A percentile compares a stretch with the other conserved stretches of the same genome.
Conservation (phyloP, 2,888 invertebrate species). For the Pachycephus smyrnensis region DNA sequence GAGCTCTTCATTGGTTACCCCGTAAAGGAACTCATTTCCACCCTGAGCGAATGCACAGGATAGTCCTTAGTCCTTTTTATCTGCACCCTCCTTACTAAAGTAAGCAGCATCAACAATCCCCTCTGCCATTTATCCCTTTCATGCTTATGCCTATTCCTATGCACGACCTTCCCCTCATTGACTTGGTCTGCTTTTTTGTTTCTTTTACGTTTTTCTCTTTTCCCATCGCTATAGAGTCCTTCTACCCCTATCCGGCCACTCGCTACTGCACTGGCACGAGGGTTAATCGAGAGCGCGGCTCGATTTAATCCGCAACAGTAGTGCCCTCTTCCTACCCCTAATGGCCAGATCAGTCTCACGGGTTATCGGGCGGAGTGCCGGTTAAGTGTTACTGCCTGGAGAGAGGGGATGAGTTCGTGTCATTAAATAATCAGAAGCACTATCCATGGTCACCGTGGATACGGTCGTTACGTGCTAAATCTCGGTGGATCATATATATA, state of each 20-base stretch:
- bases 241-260: not conserved
- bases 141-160: not conserved
- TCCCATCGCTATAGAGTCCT: not conserved
- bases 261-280: not conserved
- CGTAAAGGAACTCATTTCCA: not conserved
- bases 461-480: conserved; percentile 19
- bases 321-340: not conserved
- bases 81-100: not conserved
- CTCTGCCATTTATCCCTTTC: not conserved
- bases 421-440: conserved; percentile 24
- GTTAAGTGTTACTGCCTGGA: not conserved
- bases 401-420: conserved; percentile 10
- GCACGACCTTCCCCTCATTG: not conserved
- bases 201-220: not conserved
- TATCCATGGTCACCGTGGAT: conserved; percentile 20
- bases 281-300: not conserved
- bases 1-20: not conserved
- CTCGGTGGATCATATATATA: not conserved
- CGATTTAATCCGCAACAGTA: not conserved
- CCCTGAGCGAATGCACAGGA: not conserved
- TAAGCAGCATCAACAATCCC: not conserved
- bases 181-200: not conserved
- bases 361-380: not conserved
- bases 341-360: not conserved
- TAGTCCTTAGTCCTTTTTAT: not conserved